Evolutionary conservation across 2,797 vertebrate species (phyloP).

Genomic region (Natrix natrix): DNA sequence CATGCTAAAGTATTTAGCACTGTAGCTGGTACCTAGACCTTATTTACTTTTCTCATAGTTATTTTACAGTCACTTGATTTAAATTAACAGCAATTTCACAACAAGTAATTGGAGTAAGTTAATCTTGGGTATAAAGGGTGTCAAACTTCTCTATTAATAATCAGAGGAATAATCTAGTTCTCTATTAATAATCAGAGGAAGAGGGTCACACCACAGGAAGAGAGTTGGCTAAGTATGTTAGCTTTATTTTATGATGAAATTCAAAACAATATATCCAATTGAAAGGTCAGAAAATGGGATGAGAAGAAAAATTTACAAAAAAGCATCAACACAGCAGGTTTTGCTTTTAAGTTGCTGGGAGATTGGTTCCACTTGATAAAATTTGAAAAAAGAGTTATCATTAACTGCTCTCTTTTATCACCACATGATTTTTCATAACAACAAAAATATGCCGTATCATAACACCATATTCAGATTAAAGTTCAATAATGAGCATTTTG

Average conservation of each 20-base stretch:
- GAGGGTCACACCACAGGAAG: neutral
- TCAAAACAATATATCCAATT: constrained; percentile 33
- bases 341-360: constrained; percentile 1
- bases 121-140: neutral
- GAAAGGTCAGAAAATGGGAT: neutral
- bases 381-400: neutral
- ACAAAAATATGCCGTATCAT: neutral
- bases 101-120: neutral
- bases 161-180: neutral
- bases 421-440: neutral
- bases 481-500: neutral
- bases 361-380: constrained; percentile 22
- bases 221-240: neutral
- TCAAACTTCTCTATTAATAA: constrained; percentile 17
- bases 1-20: neutral
- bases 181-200: constrained; percentile 12
- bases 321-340: constrained; percentile 1
- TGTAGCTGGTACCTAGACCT: neutral
- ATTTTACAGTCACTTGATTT: constrained; percentile 10
- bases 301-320: neutral
- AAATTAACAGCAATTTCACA: neutral
- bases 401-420: constrained; percentile 17
- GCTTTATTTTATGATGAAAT: constrained; percentile 11
- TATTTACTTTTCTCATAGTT: neutral
- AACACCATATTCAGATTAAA: neutral